A percentile compares a stretch with the other conserved stretches of the same genome.
These are phyloP conservation scores for Bombus confusus DNA, from an alignment of 1,140 invertebrate species.

Conservation along the genomic window DNA sequence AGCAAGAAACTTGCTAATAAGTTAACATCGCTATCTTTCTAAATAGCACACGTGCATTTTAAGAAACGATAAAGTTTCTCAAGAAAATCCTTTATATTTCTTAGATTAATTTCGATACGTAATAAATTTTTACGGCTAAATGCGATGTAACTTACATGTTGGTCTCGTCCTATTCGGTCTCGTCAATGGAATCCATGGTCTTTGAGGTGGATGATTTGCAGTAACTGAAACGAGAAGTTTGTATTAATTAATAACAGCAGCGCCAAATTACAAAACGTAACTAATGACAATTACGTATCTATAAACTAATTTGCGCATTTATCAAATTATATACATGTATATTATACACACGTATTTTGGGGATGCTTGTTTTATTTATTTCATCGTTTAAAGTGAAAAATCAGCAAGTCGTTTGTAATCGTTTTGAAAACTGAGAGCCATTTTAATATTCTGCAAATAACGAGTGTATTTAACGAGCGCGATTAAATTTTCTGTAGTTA, in stretches of 20 bases:
- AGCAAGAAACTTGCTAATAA: too few relatives aligned
- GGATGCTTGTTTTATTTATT: too few relatives aligned
- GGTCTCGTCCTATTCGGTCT: constrained; percentile 93
- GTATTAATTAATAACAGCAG: background rate
- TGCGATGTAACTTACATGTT: constrained; percentile 88
- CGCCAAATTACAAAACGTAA: background rate
- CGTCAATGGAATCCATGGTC: constrained; percentile 96
- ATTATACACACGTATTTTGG: too few relatives aligned
- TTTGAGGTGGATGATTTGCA: constrained; percentile 92
- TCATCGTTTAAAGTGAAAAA: too few relatives aligned
- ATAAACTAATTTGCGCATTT: too few relatives aligned
- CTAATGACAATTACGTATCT: background rate
- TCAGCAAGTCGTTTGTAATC: too few relatives aligned
- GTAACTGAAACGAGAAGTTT: constrained; percentile 89
- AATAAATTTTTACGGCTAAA: background rate
- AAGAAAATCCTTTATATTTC: background rate
- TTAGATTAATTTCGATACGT: background rate
- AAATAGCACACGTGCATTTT: background rate
- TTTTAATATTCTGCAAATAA: too few relatives aligned
- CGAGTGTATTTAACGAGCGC: too few relatives aligned
- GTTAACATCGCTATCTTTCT: too few relatives aligned
- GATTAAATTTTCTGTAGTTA: too few relatives aligned
- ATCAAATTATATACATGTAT: too few relatives aligned
- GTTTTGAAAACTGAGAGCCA: too few relatives aligned
- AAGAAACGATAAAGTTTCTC: background rate